Conservation (phyloP, 2,888 invertebrate species). For the Mesorhabditis sp. region DNA sequence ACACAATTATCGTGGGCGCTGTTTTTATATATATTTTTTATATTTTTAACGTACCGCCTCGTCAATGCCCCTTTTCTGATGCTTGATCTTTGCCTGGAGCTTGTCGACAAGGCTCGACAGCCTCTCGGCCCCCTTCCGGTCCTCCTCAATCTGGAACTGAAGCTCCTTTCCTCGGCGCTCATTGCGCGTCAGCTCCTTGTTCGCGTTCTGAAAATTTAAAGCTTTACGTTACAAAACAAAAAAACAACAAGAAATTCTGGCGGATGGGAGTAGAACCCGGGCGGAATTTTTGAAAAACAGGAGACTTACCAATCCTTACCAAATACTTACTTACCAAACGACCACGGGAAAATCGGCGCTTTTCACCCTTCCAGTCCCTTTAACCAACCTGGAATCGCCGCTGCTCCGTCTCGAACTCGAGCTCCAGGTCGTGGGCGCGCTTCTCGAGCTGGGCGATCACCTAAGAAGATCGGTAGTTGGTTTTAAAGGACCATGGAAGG, state of each 20-base stretch:
- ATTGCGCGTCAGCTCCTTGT: constrained; percentile 63
- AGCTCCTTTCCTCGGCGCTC: constrained; percentile 63
- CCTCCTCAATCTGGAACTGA: constrained; percentile 62
- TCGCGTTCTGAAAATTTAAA: constrained; percentile 59
- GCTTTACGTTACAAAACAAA: neutral
- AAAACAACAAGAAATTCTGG: no score
- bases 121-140: constrained; percentile 63
- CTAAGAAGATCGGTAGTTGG: constrained; percentile 10
- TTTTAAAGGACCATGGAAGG: neutral
- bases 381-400: constrained; percentile 50
- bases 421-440: constrained; percentile 72
- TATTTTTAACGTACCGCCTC: constrained; percentile 58
- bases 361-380: neutral
- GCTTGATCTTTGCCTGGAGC: constrained; percentile 63
- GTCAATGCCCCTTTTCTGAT: constrained; percentile 64
- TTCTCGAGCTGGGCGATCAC: constrained; percentile 97
- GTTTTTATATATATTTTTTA: neutral
- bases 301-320: no score
- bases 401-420: constrained; percentile 73
- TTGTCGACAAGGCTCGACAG: constrained; percentile 63
- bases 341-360: no score
- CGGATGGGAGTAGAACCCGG: no score
- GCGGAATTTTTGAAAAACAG: no score
- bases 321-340: no score
- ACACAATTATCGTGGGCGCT: no score